A percentile compares a stretch with the other conserved stretches of the same genome.
These are phyloP conservation scores for Octomys mimax DNA, from an alignment of 2,797 vertebrate species.

Conservation along the genomic window DNA sequence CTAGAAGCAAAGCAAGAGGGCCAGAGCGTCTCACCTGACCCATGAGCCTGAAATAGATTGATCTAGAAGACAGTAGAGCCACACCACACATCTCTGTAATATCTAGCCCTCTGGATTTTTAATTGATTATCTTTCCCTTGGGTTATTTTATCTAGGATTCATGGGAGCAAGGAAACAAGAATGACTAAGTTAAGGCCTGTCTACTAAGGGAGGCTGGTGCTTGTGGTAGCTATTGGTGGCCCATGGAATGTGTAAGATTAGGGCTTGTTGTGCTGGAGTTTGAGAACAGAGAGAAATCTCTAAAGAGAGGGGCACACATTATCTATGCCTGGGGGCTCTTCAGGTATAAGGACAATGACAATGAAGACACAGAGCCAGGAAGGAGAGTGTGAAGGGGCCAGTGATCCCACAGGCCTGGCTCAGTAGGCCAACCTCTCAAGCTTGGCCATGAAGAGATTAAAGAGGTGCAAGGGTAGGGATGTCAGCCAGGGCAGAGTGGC, in stretches of 20 bases:
- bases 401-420: background rate
- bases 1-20: background rate
- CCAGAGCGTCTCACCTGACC: fast-evolving
- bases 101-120: background rate
- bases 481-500: fast-evolving
- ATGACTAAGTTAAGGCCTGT: background rate
- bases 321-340: background rate
- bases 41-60: background rate
- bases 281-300: background rate
- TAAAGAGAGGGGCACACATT: background rate
- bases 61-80: background rate
- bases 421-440: background rate
- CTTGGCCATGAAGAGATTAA: background rate
- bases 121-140: background rate
- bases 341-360: background rate
- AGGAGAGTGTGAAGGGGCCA: background rate
- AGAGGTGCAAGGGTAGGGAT: background rate
- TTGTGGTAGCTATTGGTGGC: too few species aligned
- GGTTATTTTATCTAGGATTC: background rate
- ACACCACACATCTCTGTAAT: too few species aligned
- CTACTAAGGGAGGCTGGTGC: background rate
- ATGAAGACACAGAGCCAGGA: background rate
- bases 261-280: background rate
- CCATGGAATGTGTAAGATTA: too few species aligned
- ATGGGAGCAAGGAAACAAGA: background rate